Conservation (phyloP, 2,113 vertebrate genomes). For the Xenopus borealis region DNA sequence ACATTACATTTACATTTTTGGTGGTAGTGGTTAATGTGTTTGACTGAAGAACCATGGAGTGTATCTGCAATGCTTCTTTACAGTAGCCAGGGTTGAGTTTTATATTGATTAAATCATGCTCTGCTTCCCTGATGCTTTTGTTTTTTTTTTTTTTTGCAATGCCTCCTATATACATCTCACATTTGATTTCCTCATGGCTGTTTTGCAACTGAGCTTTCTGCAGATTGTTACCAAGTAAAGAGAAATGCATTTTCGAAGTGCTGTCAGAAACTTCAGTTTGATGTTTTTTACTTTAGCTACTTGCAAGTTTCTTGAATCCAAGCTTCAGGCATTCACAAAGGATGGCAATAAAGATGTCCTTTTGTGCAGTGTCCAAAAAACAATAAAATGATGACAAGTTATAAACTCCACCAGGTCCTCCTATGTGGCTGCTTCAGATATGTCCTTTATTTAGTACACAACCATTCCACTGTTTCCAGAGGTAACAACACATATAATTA, state of each 20-base stretch:
- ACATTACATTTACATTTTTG: too few relatives aligned
- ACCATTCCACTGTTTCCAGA: background rate
- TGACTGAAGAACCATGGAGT: background rate
- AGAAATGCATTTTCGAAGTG: constrained; percentile 4
- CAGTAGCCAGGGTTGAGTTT: constrained; percentile 9
- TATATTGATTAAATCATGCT: background rate
- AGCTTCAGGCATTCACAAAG: background rate
- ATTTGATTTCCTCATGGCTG: constrained; percentile 2
- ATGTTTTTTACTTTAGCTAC: too few relatives aligned
- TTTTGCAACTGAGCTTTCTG: constrained; percentile 23
- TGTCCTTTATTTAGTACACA: background rate
- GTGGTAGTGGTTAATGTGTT: background rate
- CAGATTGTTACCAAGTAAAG: background rate
- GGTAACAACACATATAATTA: too few relatives aligned
- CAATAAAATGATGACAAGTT: too few relatives aligned
- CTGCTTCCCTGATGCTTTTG: background rate
- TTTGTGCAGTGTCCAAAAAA: background rate
- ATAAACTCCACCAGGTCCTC: too few relatives aligned
- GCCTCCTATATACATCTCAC: background rate
- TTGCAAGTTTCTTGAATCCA: background rate
- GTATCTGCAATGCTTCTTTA: background rate
- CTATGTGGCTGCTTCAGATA: background rate
- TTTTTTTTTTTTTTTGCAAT: constrained; percentile 1
- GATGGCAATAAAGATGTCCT: background rate
- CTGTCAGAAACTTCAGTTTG: background rate